These are phyloP conservation scores for Enchytraeus crypticus DNA, from an alignment of 2,888 invertebrate species.

Conservation along the genomic window DNA sequence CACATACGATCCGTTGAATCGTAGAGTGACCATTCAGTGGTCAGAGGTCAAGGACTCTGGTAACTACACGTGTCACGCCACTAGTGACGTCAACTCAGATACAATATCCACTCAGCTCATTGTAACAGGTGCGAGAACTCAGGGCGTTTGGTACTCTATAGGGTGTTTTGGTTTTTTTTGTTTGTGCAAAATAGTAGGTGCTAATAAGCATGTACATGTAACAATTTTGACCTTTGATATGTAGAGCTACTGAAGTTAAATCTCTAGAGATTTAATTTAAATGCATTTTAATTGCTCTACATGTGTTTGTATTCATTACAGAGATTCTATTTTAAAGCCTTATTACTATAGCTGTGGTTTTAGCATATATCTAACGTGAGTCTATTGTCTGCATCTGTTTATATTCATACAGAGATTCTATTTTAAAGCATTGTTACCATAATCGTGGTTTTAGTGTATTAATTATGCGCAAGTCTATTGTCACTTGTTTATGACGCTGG, in stretches of 20 bases:
- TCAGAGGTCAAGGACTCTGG: constrained; percentile 28
- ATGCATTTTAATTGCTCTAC: too few species aligned
- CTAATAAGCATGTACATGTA: background rate
- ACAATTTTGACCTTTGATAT: background rate
- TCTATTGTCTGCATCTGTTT: background rate
- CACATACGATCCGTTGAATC: constrained; percentile 23
- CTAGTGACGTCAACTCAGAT: constrained; percentile 26
- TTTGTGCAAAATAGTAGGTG: background rate
- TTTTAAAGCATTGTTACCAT: background rate
- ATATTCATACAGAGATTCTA: too few species aligned
- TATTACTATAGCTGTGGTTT: background rate
- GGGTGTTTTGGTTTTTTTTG: background rate
- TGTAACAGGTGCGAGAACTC: constrained; percentile 24
- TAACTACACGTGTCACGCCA: constrained; percentile 27
- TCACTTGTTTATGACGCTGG: too few species aligned
- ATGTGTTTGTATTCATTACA: too few species aligned
- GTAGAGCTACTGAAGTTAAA: background rate
- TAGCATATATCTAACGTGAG: background rate
- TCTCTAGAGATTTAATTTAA: background rate
- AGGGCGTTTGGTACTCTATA: background rate
- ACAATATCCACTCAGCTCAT: constrained; percentile 17
- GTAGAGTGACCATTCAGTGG: constrained; percentile 29
- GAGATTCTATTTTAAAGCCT: too few species aligned
- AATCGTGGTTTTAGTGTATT: background rate
- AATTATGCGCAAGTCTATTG: background rate